Conservation (phyloP, 2,888 invertebrate species). For the Tridacna gigas region DNA sequence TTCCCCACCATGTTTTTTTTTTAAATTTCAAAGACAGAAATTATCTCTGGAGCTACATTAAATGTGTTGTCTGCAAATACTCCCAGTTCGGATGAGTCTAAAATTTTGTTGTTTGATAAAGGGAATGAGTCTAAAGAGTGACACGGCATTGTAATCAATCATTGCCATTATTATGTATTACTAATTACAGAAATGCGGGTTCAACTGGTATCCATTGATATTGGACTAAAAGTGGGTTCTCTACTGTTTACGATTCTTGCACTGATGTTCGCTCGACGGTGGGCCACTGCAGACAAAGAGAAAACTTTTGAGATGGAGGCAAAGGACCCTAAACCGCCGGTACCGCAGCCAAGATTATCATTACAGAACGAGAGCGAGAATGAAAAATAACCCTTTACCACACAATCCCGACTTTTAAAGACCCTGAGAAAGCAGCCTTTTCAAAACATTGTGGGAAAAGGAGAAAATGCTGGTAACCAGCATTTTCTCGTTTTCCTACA, state of each 20-base stretch:
- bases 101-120: not conserved
- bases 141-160: not conserved
- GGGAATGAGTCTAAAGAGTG: no score
- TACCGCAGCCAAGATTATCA: conserved; percentile 50
- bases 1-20: not conserved
- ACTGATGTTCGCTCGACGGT: conserved; percentile 21
- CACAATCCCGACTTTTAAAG: no score
- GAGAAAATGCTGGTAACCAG: no score
- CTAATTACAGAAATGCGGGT: conserved; percentile 35
- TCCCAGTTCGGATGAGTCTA: not conserved
- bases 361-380: conserved; percentile 9
- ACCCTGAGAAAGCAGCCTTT: no score
- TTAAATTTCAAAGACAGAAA: no score
- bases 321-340: conserved; percentile 37
- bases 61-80: not conserved
- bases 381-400: not conserved
- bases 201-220: conserved; percentile 52
- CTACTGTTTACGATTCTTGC: conserved; percentile 30
- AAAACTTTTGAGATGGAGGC: conserved; percentile 5
- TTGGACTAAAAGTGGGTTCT: conserved; percentile 37
- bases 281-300: not conserved
- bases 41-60: no score
- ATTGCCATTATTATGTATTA: not conserved
- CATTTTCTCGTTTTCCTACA: no score
- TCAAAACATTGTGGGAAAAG: no score